Conservation (phyloP, 2,797 vertebrate species). For the Sylvilagus floridanus region DNA sequence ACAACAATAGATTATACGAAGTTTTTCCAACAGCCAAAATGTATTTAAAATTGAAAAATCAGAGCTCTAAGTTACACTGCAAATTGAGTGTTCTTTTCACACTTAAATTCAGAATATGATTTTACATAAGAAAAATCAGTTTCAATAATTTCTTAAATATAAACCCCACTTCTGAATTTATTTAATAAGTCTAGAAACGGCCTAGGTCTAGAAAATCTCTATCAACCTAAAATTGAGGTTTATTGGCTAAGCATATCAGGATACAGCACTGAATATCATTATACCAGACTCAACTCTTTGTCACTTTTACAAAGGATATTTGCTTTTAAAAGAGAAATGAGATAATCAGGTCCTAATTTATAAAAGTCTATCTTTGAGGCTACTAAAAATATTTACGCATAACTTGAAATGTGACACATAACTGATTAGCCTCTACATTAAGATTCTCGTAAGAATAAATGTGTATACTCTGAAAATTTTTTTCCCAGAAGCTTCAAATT, state of each 20-base stretch:
- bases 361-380: not conserved
- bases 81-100: conserved; percentile 44
- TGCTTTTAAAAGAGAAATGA: conserved; percentile 59
- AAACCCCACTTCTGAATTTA: conserved; percentile 51
- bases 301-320: not conserved
- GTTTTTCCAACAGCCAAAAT: conserved; percentile 53
- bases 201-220: not conserved
- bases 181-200: conserved; percentile 40
- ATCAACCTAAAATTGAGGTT: conserved; percentile 18
- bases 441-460: conserved; percentile 58
- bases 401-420: conserved; percentile 51
- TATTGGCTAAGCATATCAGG: not conserved
- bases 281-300: not conserved
- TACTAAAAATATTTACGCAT: conserved; percentile 38
- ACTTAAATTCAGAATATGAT: conserved; percentile 52
- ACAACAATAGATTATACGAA: conserved; percentile 23
- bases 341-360: not conserved
- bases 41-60: conserved; percentile 56
- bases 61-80: not conserved
- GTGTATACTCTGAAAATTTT: conserved; percentile 19
- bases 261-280: not conserved
- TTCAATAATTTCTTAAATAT: conserved; percentile 57
- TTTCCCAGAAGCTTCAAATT: conserved; percentile 57
- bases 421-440: conserved; percentile 29
- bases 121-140: conserved; percentile 31